phyloP scores from a whole-genome alignment of 2,888 invertebrate species.

The Agriopis aurantiaria region DNA sequence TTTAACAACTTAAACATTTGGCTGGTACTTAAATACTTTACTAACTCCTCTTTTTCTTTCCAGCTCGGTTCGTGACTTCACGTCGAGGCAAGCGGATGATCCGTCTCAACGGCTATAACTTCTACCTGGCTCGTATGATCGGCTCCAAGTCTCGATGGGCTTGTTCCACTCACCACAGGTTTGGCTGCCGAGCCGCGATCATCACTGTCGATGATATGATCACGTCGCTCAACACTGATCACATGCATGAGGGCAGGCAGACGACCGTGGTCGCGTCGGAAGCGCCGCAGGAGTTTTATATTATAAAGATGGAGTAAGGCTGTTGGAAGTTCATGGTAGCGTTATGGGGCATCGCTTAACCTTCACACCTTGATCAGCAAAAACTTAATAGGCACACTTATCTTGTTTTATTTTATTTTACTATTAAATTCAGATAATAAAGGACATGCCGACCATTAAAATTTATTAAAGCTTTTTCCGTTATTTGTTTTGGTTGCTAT shows the following conservation, averaged over 20 bases:
- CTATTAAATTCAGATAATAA: too few relatives aligned
- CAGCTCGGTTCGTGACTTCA: slow-evolving; percentile 49
- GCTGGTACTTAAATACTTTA: neutral
- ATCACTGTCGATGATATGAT: slow-evolving; percentile 58
- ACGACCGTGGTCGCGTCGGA: neutral
- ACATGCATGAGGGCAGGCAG: slow-evolving; percentile 44
- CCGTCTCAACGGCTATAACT: slow-evolving; percentile 52
- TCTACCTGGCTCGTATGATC: slow-evolving; percentile 53
- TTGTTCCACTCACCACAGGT: slow-evolving; percentile 63
- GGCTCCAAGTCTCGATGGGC: slow-evolving; percentile 57
- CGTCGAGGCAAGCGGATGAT: slow-evolving; percentile 52
- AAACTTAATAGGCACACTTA: too few relatives aligned
- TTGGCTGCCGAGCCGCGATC: slow-evolving; percentile 60
- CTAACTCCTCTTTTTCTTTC: slow-evolving; percentile 22
- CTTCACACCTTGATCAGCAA: too few relatives aligned
- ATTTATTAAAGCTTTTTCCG: too few relatives aligned
- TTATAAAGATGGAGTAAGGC: slow-evolving; percentile 23
- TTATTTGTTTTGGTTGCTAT: too few relatives aligned
- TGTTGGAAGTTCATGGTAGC: neutral
- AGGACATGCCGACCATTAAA: too few relatives aligned
- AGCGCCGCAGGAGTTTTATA: slow-evolving; percentile 18
- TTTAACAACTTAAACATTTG: too few relatives aligned
- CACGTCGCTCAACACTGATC: slow-evolving; percentile 47
- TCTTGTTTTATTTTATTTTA: too few relatives aligned
- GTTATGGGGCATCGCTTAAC: neutral